A percentile compares a stretch with the other conserved stretches of the same genome.
Evolutionary conservation across 2,888 invertebrate species (phyloP).

Genomic region (Lapara coniferarum): DNA sequence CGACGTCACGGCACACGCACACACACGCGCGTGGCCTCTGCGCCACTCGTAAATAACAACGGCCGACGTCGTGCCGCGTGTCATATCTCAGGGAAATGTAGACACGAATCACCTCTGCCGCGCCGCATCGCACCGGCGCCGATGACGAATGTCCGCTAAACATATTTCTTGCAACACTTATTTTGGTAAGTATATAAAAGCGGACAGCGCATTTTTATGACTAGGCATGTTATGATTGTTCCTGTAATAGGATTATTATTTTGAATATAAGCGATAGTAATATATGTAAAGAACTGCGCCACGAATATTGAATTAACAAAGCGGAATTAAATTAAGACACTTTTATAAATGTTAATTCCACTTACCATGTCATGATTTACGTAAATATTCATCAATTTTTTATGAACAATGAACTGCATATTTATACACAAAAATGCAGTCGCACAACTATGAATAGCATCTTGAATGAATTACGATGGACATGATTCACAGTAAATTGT

Average conservation of each 20-base stretch:
- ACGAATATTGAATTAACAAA: no score
- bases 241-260: no score
- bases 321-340: no score
- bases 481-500: neutral
- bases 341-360: no score
- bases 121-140: neutral
- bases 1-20: conserved; percentile 70
- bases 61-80: conserved; percentile 4
- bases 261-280: no score
- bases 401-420: no score
- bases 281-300: no score
- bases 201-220: no score
- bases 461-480: neutral
- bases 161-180: neutral
- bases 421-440: neutral
- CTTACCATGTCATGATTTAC: no score
- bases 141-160: neutral
- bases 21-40: conserved; percentile 66
- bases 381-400: no score
- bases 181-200: no score
- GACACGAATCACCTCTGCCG: conserved; percentile 18
- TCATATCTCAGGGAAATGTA: conserved; percentile 23
- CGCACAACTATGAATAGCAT: neutral
- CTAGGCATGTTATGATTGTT: no score
- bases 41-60: conserved; percentile 67